Percentiles rank a stretch among this genome's conserved stretches.
Conservation (phyloP, 2,113 vertebrate species). For the Prinia subflava region DNA sequence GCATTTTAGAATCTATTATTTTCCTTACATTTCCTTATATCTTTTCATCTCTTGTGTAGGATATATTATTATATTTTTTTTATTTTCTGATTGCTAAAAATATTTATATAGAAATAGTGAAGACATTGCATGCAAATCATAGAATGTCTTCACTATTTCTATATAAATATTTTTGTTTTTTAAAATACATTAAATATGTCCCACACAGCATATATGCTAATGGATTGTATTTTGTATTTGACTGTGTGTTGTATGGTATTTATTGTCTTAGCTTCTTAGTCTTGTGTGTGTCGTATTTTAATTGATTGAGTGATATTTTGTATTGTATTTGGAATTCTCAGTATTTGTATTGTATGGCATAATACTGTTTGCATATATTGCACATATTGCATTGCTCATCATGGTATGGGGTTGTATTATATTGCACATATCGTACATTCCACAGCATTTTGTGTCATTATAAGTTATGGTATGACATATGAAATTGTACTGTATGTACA, state of each 20-base stretch:
- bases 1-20: background rate
- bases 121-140: background rate
- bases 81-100: background rate
- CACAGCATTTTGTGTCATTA: background rate
- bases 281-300: background rate
- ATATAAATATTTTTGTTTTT: background rate
- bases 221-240: background rate
- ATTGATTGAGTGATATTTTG: background rate
- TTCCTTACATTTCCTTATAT: background rate
- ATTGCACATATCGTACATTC: rapidly evolving
- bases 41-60: background rate
- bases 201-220: background rate
- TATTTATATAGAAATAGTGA: too few species aligned
- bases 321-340: background rate
- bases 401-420: background rate
- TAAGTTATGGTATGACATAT: too few species aligned
- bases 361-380: background rate
- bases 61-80: background rate
- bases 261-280: background rate
- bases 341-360: too few species aligned
- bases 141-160: background rate
- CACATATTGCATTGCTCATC: background rate
- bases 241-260: background rate
- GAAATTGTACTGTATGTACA: rapidly evolving
- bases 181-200: background rate